phyloP scores from a whole-genome alignment of 2,888 invertebrate genomes.

The Melipona bicolor region DNA sequence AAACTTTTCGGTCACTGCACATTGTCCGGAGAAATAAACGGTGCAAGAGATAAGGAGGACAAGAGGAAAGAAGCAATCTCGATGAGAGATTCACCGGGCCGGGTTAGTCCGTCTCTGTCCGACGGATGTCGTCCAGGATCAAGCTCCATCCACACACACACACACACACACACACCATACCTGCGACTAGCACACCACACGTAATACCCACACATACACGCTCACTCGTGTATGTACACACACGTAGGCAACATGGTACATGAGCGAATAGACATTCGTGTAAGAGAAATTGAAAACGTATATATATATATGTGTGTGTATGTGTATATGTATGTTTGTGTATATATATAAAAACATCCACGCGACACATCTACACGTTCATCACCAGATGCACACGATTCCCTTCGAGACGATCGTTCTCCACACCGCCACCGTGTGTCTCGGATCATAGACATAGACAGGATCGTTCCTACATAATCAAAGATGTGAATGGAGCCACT shows the following conservation, averaged over 20 bases:
- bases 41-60: slow-evolving; percentile 46
- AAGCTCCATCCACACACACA: slow-evolving; percentile 73
- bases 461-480: slow-evolving; percentile 15
- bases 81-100: slow-evolving; percentile 49
- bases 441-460: not conserved
- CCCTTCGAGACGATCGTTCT: slow-evolving; percentile 1
- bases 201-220: slow-evolving; percentile 31
- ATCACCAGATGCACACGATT: slow-evolving; percentile 42
- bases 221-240: not conserved
- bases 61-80: slow-evolving; percentile 18
- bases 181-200: slow-evolving; percentile 50
- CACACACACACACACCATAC: slow-evolving; percentile 58
- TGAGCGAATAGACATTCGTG: not conserved
- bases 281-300: not conserved
- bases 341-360: not conserved
- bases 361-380: slow-evolving; percentile 39
- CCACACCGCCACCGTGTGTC: not conserved
- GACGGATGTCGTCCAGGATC: slow-evolving; percentile 73
- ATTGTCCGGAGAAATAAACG: slow-evolving; percentile 61
- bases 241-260: slow-evolving; percentile 6
- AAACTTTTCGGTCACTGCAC: slow-evolving; percentile 70
- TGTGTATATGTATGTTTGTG: not conserved
- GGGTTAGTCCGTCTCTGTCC: slow-evolving; percentile 62
- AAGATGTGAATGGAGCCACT: slow-evolving; percentile 33
- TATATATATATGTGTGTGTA: too few relatives aligned